Base-by-base conservation (phyloP, 1,140 invertebrate genomes). In the Scaptomyza hsui region DNA sequence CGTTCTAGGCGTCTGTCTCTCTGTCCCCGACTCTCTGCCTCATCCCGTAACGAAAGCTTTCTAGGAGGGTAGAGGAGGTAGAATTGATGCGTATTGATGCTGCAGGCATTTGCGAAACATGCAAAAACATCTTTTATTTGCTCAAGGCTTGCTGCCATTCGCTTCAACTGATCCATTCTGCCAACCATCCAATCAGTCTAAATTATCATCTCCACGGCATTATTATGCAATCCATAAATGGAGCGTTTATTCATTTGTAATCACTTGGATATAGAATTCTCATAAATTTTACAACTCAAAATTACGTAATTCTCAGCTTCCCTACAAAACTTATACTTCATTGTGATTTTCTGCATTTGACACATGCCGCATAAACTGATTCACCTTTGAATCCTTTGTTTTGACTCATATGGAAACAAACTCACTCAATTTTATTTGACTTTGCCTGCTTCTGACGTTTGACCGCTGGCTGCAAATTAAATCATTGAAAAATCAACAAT, bases 71-170 rank as follows among this genome's bases (percentile, higher is more conserved):
- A 7, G 6, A 9, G 26, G 26, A 41, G 60, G 53, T 0, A 32
- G 63, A 57, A 81, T 88, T 86, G 81, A 88, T 86, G 81, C 81
- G 77, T 85, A 85, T 86, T 86, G 81, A 86, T 77, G 81, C 81
- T 76, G 77, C 69, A 55, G 65, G 63, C 65, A 74, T 82, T 63
- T 81, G 62, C 65, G 62, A 75, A 81, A 72, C 68, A 81, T 86
- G 67, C 42, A 76, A 85, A 83, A 85, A 88, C 62, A 77, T 71
- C 45, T 76, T 77, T 15, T 78, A 88, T 88, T 81, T 81, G 74
- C 81, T 71, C 70, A 75, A 82, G 82, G 65, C 82, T 80, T 67
- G 0, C 24, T 1, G 29, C 59, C 67, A 88, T 75, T 63, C 82
- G 82, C 69, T 63, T 48, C 45, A 57, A 55, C 53, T 26, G 13